Evolutionary conservation across 1,140 invertebrate genomes (phyloP).

Genomic region (Drusus annulatus): DNA sequence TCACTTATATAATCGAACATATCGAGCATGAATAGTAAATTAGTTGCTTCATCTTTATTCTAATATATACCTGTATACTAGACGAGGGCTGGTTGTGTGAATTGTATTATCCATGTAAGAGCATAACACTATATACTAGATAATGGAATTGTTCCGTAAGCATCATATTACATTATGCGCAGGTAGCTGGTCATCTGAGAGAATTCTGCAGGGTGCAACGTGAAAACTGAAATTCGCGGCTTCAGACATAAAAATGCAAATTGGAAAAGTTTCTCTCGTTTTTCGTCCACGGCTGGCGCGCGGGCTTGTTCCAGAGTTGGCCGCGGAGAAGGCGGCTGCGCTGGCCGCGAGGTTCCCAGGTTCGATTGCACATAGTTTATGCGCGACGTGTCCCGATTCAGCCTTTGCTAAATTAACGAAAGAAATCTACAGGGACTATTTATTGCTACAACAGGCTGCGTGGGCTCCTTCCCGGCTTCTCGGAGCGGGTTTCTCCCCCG

Average conservation of each 20-base stretch:
- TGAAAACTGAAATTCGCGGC: constrained; percentile 36
- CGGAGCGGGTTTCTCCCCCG: neutral
- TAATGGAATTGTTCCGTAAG: too few relatives aligned
- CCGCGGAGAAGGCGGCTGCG: too few relatives aligned
- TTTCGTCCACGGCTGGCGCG: neutral
- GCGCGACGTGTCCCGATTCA: constrained; percentile 2
- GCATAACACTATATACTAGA: too few relatives aligned
- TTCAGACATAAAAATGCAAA: constrained; percentile 56
- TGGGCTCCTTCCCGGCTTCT: constrained; percentile 14
- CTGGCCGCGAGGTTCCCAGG: neutral
- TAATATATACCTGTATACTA: too few relatives aligned
- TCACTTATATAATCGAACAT: too few relatives aligned
- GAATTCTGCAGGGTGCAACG: neutral
- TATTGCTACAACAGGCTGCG: constrained; percentile 40
- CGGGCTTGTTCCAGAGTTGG: too few relatives aligned
- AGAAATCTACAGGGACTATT: constrained; percentile 43
- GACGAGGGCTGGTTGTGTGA: too few relatives aligned
- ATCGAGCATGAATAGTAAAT: too few relatives aligned
- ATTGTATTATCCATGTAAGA: too few relatives aligned
- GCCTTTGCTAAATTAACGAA: constrained; percentile 45
- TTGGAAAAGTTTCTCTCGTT: constrained; percentile 47
- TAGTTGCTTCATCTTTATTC: too few relatives aligned
- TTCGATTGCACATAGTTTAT: constrained; percentile 54
- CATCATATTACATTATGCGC: too few relatives aligned
- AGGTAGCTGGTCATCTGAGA: neutral